phyloP scores from a whole-genome alignment of 2,888 invertebrate genomes.

The Chymomyza procnemis region DNA sequence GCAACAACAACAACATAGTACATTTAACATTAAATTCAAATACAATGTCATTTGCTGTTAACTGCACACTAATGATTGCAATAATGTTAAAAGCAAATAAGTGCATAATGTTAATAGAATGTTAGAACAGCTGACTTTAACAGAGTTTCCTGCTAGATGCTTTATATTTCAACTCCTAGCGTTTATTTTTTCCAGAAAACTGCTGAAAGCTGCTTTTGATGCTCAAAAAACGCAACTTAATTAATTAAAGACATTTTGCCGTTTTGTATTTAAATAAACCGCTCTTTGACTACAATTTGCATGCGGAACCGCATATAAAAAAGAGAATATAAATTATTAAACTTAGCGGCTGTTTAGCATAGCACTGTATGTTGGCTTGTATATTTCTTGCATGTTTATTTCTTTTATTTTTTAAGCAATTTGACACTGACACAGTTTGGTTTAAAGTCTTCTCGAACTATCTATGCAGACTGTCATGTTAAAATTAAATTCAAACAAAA shows the following conservation, averaged over 20 bases:
- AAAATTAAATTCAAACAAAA: constrained; percentile 5
- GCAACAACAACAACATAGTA: no score
- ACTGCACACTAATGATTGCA: no score
- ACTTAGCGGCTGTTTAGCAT: constrained; percentile 47
- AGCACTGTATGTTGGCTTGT: constrained; percentile 52
- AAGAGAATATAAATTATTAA: not conserved
- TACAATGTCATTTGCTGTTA: no score
- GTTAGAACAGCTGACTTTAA: no score
- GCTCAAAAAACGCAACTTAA: not conserved
- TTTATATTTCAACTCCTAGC: no score
- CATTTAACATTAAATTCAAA: no score
- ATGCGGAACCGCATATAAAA: not conserved
- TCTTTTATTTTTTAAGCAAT: not conserved
- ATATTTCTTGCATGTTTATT: not conserved
- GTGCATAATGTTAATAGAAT: no score
- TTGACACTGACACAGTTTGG: constrained; percentile 59
- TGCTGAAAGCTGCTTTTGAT: not conserved
- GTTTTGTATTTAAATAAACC: not conserved
- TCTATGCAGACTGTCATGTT: constrained; percentile 5
- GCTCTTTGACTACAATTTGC: constrained; percentile 4
- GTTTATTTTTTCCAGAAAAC: not conserved
- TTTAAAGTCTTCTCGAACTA: constrained; percentile 32
- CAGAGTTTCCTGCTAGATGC: no score
- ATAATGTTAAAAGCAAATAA: no score
- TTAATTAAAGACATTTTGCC: not conserved